Percentiles rank a stretch among this genome's conserved stretches.
Conservation (phyloP, 2,888 invertebrate species). For the Synanthedon vespiformis region DNA sequence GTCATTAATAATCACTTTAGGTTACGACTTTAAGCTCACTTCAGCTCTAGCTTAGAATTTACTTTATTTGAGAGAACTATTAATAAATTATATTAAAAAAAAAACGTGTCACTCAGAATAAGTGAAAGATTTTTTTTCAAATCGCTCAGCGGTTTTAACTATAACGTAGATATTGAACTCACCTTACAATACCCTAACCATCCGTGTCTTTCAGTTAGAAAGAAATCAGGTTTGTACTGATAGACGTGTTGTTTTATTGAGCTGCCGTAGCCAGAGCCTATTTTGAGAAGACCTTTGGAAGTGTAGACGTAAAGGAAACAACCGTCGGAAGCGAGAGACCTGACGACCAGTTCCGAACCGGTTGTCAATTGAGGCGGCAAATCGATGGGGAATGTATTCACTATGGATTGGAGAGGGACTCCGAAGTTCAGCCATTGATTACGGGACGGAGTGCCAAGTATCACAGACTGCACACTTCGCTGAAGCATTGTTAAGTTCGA, state of each 20-base stretch:
- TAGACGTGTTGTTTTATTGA: constrained; percentile 93
- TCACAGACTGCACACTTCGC: constrained; percentile 88
- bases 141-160: too few relatives aligned
- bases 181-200: constrained; percentile 91
- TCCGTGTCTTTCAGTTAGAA: constrained; percentile 82
- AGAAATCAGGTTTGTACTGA: constrained; percentile 81
- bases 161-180: constrained; percentile 8
- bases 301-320: constrained; percentile 89
- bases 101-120: too few relatives aligned
- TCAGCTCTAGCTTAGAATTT: too few relatives aligned
- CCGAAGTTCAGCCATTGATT: constrained; percentile 93
- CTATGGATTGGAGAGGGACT: constrained; percentile 81
- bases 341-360: constrained; percentile 47
- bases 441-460: constrained; percentile 84
- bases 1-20: too few relatives aligned
- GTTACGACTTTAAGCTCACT: too few relatives aligned
- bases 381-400: constrained; percentile 75
- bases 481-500: constrained; percentile 87
- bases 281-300: constrained; percentile 87
- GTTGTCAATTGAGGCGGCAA: constrained; percentile 35
- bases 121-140: not conserved
- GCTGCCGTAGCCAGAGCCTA: constrained; percentile 95
- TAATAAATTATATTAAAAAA: too few relatives aligned
- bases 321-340: constrained; percentile 89
- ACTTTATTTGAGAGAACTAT: too few relatives aligned